A percentile compares a stretch with the other conserved stretches of the same genome.
Evolutionary conservation across 1,140 invertebrate species (phyloP).

Genomic region (Chymomyza costata): DNA sequence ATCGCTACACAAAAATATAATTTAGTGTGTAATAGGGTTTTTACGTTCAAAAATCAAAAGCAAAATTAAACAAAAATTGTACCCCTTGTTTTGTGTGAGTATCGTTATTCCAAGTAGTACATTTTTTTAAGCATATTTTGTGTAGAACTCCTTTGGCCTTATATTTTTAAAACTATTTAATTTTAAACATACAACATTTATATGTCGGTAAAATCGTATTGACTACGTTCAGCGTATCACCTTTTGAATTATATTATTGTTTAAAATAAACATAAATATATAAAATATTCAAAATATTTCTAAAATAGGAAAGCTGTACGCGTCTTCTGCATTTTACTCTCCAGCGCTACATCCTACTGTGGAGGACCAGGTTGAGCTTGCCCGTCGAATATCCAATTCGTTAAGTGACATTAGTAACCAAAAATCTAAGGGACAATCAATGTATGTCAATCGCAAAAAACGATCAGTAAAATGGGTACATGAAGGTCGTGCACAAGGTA

Average conservation of each 20-base stretch:
- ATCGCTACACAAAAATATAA: no score
- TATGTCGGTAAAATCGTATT: no score
- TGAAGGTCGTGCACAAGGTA: conserved; percentile 79
- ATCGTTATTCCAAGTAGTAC: no score
- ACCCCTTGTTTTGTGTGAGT: no score
- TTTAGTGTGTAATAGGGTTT: no score
- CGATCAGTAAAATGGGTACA: conserved; percentile 95
- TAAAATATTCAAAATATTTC: conserved; percentile 23
- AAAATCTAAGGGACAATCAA: conserved; percentile 93
- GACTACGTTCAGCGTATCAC: conserved; percentile 65
- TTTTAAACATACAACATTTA: no score
- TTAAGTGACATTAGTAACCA: conserved; percentile 93
- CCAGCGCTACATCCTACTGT: conserved; percentile 92
- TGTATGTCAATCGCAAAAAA: conserved; percentile 96
- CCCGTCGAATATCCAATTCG: conserved; percentile 92
- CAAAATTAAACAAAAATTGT: no score
- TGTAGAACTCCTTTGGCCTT: no score
- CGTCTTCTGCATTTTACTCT: conserved; percentile 95
- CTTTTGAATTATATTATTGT: conserved; percentile 32
- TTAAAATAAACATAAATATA: no score
- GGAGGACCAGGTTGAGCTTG: conserved; percentile 95
- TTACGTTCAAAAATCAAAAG: no score
- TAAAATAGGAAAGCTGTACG: conserved; percentile 89
- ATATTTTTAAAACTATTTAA: no score
- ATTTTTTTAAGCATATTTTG: no score